These are phyloP conservation scores for Chrysocyon brachyurus DNA, from an alignment of 2,797 vertebrate genomes.

Conservation along the genomic window DNA sequence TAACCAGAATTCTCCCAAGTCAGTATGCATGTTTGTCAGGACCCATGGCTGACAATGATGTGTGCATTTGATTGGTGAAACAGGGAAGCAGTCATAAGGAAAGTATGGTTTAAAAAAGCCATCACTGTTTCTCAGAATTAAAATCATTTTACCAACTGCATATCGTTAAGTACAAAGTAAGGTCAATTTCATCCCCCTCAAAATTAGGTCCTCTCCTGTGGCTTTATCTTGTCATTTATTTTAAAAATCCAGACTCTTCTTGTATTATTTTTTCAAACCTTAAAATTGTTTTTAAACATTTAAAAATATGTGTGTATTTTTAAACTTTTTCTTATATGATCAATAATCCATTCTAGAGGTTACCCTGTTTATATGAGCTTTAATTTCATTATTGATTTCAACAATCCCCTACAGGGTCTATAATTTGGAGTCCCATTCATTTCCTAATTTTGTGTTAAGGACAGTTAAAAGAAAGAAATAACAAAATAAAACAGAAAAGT, in stretches of 20 bases:
- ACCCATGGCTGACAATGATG: neutral
- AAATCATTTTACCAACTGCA: conserved; percentile 6
- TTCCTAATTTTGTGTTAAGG: neutral
- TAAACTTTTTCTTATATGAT: neutral
- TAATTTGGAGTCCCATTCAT: neutral
- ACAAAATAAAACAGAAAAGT: neutral
- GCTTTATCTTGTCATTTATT: neutral
- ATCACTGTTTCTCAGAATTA: neutral
- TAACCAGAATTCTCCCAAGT: neutral
- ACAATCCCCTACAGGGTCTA: neutral
- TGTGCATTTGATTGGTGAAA: neutral
- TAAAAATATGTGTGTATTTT: neutral
- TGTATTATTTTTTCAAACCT: conserved; percentile 1
- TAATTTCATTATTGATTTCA: conserved; percentile 30
- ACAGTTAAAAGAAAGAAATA: conserved; percentile 1
- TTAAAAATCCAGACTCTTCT: conserved; percentile 32
- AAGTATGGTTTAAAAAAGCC: neutral
- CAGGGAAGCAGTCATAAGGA: neutral
- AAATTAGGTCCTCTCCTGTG: neutral
- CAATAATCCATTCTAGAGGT: neutral
- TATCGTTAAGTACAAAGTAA: neutral
- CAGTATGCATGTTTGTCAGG: neutral
- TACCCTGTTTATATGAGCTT: neutral
- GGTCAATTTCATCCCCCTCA: neutral
- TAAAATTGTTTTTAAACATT: neutral